Evolutionary conservation across 2,888 invertebrate genomes (phyloP).

Genomic region (Atethmia centrago): DNA sequence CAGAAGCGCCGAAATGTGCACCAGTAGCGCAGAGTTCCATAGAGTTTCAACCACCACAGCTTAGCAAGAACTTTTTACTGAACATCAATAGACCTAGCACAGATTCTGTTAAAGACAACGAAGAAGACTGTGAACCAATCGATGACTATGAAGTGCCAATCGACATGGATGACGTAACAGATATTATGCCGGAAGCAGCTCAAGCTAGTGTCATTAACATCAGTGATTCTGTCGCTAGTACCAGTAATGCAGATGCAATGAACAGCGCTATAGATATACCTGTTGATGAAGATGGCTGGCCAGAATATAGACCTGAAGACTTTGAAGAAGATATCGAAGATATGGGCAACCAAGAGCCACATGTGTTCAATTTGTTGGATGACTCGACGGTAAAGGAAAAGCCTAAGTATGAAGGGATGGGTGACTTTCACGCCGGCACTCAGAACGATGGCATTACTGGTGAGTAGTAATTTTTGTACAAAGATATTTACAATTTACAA

Average conservation of each 20-base stretch:
- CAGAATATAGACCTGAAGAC: constrained; percentile 87
- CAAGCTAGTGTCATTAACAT: constrained; percentile 74
- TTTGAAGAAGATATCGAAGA: constrained; percentile 81
- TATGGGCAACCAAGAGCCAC: constrained; percentile 54
- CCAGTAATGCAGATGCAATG: constrained; percentile 68
- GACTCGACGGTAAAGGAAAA: constrained; percentile 69
- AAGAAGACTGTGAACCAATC: constrained; percentile 63
- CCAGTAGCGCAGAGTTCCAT: constrained; percentile 82
- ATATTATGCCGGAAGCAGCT: constrained; percentile 69
- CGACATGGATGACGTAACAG: constrained; percentile 78
- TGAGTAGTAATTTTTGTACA: constrained; percentile 57
- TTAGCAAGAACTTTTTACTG: constrained; percentile 76
- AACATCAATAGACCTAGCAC: constrained; percentile 74
- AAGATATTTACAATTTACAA: background rate
- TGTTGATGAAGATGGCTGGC: constrained; percentile 91
- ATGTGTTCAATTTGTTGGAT: constrained; percentile 78
- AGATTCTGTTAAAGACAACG: constrained; percentile 71
- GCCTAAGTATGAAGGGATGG: constrained; percentile 86
- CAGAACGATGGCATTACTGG: constrained; percentile 93
- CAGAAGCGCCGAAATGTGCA: constrained; percentile 71
- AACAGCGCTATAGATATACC: constrained; percentile 69
- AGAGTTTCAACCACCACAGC: constrained; percentile 82
- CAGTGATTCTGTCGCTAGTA: constrained; percentile 75
- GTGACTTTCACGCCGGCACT: constrained; percentile 91
- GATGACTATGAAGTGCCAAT: constrained; percentile 77